These are phyloP conservation scores for Speoplatyrhinus poulsoni DNA, from an alignment of 2,113 vertebrate species.

Conservation along the genomic window DNA sequence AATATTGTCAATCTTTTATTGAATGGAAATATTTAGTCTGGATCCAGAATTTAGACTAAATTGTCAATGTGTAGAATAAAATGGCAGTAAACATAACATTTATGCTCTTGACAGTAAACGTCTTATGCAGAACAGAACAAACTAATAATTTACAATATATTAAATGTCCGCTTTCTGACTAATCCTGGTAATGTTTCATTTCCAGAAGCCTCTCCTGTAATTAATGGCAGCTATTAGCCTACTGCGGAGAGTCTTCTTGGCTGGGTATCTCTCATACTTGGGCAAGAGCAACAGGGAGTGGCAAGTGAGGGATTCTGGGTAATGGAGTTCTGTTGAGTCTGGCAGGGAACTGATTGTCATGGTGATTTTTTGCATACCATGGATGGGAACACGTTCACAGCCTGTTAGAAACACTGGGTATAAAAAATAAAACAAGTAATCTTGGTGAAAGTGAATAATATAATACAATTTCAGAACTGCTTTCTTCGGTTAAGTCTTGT, in stretches of 20 bases:
- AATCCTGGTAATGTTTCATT: not conserved
- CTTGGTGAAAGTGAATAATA: not conserved
- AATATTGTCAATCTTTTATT: not conserved
- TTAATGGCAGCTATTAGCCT: conserved; percentile 74
- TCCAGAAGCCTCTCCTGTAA: conserved; percentile 75
- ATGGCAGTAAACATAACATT: not conserved
- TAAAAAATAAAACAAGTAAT: not conserved
- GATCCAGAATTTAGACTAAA: not conserved
- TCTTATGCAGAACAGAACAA: no score
- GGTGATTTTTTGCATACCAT: conserved; percentile 62
- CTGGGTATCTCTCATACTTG: conserved; percentile 70
- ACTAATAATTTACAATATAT: no score
- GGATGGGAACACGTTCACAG: conserved; percentile 71
- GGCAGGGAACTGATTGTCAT: conserved; percentile 68
- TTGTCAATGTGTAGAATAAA: not conserved
- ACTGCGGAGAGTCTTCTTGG: conserved; percentile 56
- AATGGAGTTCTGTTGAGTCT: conserved; percentile 57
- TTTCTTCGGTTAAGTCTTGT: no score
- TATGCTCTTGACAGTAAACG: not conserved
- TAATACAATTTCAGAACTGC: no score
- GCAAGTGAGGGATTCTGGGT: conserved; percentile 75
- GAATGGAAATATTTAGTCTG: no score
- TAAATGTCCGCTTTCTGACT: not conserved
- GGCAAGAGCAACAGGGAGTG: conserved; percentile 70
- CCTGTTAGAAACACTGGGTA: conserved; percentile 81